These are phyloP conservation scores for cat (Felis catus) DNA, from an alignment of 2,113 vertebrate genomes.

Conservation along the genomic window F.catus_Fca126_mat1.0 CM031414.1:18491501-18492000, in stretches of 20 bases:
- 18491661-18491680: no score
- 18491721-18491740: no score
- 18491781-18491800: no score
- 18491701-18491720: no score
- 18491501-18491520: neutral
- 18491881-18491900: neutral
- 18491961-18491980: conserved; percentile 27
- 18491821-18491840: no score
- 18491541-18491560: neutral
- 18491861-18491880: neutral
- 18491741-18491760: no score
- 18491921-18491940: neutral
- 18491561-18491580: neutral
- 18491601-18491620: neutral
- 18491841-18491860: neutral
- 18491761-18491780: no score
- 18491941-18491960: neutral
- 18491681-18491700: no score
- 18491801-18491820: no score
- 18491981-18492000: neutral
- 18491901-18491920: neutral
- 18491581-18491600: neutral
- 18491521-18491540: neutral
- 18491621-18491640: neutral
- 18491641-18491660: no score